phyloP scores from a whole-genome alignment of 2,113 vertebrate genomes.

The Pomatostomus ruficeps region DNA sequence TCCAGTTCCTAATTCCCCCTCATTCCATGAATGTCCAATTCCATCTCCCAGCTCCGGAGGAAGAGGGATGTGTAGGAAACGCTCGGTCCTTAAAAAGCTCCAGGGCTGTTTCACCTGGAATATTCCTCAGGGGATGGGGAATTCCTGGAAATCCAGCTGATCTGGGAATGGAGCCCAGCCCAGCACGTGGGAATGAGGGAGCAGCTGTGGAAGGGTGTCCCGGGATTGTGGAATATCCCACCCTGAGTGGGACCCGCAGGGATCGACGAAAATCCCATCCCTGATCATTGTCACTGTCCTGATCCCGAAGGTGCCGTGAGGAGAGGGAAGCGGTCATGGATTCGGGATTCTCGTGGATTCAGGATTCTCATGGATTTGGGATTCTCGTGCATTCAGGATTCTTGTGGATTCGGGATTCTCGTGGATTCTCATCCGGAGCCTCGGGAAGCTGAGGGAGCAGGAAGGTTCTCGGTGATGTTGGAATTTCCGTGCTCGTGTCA shows the following conservation, averaged over 20 bases:
- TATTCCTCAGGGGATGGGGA: neutral
- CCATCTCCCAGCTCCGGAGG: neutral
- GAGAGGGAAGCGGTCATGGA: neutral
- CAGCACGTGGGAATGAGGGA: neutral
- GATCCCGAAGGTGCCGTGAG: neutral
- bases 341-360: too few relatives aligned
- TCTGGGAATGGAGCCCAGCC: neutral
- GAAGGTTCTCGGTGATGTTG: fast-evolving
- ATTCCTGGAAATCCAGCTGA: neutral
- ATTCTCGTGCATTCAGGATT: too few relatives aligned
- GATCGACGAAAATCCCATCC: neutral
- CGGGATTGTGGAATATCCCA: neutral
- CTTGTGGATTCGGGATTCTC: too few relatives aligned
- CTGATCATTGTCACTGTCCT: too few relatives aligned
- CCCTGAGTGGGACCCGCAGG: neutral
- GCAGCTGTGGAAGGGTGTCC: neutral
- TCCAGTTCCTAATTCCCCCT: too few relatives aligned
- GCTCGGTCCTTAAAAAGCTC: neutral
- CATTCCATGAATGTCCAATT: too few relatives aligned
- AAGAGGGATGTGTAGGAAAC: neutral
- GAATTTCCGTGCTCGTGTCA: neutral
- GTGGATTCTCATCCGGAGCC: neutral
- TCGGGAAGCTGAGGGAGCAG: neutral
- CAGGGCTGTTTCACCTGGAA: neutral
- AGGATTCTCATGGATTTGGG: too few relatives aligned